Conservation (phyloP, 2,113 vertebrate species). For the Hystrix cristata region DNA sequence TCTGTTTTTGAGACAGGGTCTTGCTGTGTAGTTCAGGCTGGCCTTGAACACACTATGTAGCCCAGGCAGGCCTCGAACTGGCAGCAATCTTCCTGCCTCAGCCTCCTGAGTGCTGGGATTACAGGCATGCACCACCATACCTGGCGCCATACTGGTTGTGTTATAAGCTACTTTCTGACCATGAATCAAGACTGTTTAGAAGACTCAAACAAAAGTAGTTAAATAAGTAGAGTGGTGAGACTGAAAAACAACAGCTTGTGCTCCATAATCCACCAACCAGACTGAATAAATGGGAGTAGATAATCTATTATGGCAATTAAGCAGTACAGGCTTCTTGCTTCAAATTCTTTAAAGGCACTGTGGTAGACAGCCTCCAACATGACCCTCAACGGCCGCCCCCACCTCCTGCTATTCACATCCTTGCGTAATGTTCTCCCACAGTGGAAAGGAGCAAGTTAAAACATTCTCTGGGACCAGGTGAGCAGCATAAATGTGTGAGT, state of each 20-base stretch:
- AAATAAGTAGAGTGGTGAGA: constrained; percentile 14
- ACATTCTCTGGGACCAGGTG: not conserved
- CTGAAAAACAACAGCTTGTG: not conserved
- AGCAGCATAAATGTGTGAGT: not conserved
- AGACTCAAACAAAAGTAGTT: constrained; percentile 9
- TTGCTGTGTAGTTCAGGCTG: too few species aligned
- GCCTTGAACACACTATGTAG: too few species aligned
- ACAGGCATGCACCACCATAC: too few species aligned
- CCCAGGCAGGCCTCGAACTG: too few species aligned
- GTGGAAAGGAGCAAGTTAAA: not conserved
- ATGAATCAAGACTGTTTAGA: constrained; percentile 10
- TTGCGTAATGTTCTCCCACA: not conserved
- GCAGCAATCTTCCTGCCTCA: too few species aligned
- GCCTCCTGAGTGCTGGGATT: too few species aligned
- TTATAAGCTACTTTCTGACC: constrained; percentile 24
- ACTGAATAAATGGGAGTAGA: not conserved
- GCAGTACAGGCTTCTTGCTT: not conserved
- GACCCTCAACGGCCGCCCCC: not conserved
- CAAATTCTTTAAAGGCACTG: not conserved
- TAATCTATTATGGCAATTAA: not conserved
- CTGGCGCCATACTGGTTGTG: not conserved
- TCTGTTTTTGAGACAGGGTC: too few species aligned
- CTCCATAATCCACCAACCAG: not conserved
- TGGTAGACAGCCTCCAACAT: not conserved
- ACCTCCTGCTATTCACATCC: not conserved